Evolutionary conservation across 1,140 invertebrate species (phyloP).

Genomic region (Spodoptera frugiperda): DNA sequence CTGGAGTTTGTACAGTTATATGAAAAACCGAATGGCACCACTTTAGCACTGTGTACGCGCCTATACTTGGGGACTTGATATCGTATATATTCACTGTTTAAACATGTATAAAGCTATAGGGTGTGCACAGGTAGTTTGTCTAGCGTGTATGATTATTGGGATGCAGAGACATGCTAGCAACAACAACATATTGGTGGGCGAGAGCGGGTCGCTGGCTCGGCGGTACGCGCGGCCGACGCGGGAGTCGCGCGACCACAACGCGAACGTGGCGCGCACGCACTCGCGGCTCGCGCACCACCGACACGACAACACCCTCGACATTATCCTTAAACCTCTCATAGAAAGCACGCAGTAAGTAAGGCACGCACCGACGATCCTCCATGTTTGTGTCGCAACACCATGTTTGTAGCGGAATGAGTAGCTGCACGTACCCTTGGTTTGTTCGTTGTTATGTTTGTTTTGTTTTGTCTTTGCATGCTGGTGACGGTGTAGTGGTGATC

Average conservation of each 20-base stretch:
- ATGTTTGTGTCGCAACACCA: slow-evolving; percentile 69
- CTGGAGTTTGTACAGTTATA: neutral
- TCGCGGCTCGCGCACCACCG: slow-evolving; percentile 67
- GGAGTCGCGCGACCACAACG: slow-evolving; percentile 79
- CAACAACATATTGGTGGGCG: slow-evolving; percentile 86
- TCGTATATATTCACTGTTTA: slow-evolving; percentile 39
- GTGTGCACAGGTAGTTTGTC: slow-evolving; percentile 73
- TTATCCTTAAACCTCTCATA: slow-evolving; percentile 86
- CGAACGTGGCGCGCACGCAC: slow-evolving; percentile 81
- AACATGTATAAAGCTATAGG: slow-evolving; percentile 56
- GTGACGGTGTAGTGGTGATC: slow-evolving; percentile 55
- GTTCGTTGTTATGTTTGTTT: slow-evolving; percentile 55
- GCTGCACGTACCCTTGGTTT: slow-evolving; percentile 75
- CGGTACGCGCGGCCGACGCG: slow-evolving; percentile 75
- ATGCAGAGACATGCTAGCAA: slow-evolving; percentile 86
- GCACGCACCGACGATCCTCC: slow-evolving; percentile 56
- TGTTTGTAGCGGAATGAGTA: slow-evolving; percentile 71
- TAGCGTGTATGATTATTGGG: slow-evolving; percentile 75
- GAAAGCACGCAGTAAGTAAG: slow-evolving; percentile 87
- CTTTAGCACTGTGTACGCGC: slow-evolving; percentile 55
- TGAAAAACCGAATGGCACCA: slow-evolving; percentile 41
- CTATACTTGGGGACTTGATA: slow-evolving; percentile 40
- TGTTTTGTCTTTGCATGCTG: slow-evolving; percentile 63
- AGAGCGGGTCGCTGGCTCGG: slow-evolving; percentile 81
- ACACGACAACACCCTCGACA: slow-evolving; percentile 86